A percentile compares a stretch with the other conserved stretches of the same genome.
phyloP scores from a whole-genome alignment of 2,113 vertebrate genomes.

The Hippoglossus stenolepis region DNA sequence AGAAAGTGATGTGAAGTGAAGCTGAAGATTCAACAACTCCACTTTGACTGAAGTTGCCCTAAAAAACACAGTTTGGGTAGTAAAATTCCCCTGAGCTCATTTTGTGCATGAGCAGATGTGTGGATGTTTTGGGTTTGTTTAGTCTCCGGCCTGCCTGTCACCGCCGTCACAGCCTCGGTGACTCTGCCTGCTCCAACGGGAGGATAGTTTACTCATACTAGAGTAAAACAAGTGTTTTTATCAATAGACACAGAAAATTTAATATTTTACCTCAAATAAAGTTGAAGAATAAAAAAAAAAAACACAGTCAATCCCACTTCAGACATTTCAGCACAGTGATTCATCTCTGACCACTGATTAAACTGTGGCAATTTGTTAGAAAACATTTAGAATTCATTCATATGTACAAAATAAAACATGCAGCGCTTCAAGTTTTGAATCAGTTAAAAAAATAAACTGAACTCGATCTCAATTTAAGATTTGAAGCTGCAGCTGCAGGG shows the following conservation, averaged over 20 bases:
- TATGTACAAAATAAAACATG: no score
- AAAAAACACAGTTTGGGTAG: background rate
- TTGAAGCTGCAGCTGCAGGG: no score
- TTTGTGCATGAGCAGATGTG: slow-evolving; percentile 3
- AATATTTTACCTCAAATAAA: background rate
- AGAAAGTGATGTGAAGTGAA: background rate
- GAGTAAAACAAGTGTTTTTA: background rate
- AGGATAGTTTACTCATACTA: background rate
- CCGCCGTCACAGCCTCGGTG: background rate
- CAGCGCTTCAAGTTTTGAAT: no score
- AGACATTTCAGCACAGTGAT: no score
- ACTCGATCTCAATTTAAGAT: no score
- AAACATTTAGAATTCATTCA: no score
- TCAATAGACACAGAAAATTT: background rate
- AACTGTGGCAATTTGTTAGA: no score
- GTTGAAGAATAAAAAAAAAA: background rate
- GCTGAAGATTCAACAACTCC: background rate
- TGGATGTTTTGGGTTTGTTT: slow-evolving; percentile 1
- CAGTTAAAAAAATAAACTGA: no score
- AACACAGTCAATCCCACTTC: background rate
- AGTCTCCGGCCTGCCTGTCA: background rate
- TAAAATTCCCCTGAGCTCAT: background rate
- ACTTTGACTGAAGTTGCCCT: background rate
- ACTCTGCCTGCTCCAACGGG: background rate
- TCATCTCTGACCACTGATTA: no score